Base-by-base conservation (phyloP, 2,113 vertebrate species). In the Chascanopsetta lugubris region DNA sequence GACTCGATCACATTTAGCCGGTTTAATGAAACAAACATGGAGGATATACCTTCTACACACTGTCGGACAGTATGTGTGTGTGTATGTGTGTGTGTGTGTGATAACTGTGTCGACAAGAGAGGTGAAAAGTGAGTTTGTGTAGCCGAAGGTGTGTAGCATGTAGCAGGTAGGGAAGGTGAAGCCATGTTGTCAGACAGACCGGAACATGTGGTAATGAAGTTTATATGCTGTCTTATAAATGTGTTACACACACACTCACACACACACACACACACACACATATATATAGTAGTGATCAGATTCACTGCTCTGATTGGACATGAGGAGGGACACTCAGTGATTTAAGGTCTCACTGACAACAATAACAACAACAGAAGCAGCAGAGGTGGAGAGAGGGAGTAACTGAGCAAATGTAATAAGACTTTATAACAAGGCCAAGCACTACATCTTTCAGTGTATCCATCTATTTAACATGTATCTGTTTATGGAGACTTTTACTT, bases 271-370 rank as follows among this genome's bases (percentile, higher is more conserved):
- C n/a, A n/a, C n/a, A n/a, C n/a, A n/a, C n/a, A n/a, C n/a, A n/a
- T n/a, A n/a, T n/a, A n/a, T n/a, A n/a, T n/a, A n/a, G n/a, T 11
- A 27, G 69, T 45, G 87, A 86, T 8, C 72, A 40, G 63, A 59
- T 45, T 61, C 27, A 61, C 79, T 77, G 84, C 57, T 63, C 54
- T 40, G 53, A 54, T 24, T 62, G 70, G 84, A 72, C 83, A 80
- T 46, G 49, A 22, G 54, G 55, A 13, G 32, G 72, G 67, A 47
- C 74, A 78, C 65, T 77, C 83, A 89, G 88, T 91, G 87, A 91
- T 93, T 93, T 90, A 93, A 90, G 88, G 70, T 25, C 40, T 43
- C 70, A 8, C 24, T 59, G 66, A 77, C 74, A 76, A 34, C 69
- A 68, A n/a, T n/a, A n/a, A n/a, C n/a, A n/a, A n/a, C n/a, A n/a